A percentile compares a stretch with the other conserved stretches of the same genome.
phyloP scores from a whole-genome alignment of 2,888 invertebrate genomes.

The Acheta domesticus region DNA sequence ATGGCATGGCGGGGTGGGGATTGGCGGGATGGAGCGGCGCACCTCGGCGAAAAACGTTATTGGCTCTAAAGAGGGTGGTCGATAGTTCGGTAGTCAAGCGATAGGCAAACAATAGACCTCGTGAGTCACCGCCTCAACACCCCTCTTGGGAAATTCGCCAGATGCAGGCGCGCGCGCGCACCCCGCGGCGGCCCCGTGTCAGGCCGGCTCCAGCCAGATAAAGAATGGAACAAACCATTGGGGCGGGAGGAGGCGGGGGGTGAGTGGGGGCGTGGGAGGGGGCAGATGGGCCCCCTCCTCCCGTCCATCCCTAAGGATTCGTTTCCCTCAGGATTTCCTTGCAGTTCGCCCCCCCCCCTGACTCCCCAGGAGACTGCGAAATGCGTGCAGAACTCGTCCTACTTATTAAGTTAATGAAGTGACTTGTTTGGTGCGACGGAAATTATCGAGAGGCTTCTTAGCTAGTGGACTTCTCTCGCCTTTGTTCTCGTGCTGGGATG shows the following conservation, averaged over 20 bases:
- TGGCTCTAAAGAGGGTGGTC: neutral
- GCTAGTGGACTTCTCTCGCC: too few species aligned
- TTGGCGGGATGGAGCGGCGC: neutral
- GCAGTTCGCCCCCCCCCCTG: neutral
- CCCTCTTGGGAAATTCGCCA: neutral
- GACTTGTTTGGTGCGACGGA: too few species aligned
- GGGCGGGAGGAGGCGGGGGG: neutral
- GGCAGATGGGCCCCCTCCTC: neutral
- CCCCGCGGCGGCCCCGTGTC: neutral
- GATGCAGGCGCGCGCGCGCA: neutral
- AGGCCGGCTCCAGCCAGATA: neutral
- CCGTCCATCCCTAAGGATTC: neutral
- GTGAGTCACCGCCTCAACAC: neutral
- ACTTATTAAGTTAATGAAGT: too few species aligned
- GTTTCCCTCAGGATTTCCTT: neutral
- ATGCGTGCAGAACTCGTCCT: too few species aligned
- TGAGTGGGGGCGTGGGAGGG: neutral
- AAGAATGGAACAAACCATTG: neutral
- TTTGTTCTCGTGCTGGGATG: too few species aligned
- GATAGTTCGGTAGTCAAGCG: conserved; percentile 9
- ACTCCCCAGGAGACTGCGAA: too few species aligned
- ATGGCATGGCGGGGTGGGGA: neutral
- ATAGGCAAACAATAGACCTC: neutral
- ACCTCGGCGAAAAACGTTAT: neutral
- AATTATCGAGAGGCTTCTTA: too few species aligned